Conservation (phyloP, 2,113 vertebrate species). For the Phodopus roborovskii region DNA sequence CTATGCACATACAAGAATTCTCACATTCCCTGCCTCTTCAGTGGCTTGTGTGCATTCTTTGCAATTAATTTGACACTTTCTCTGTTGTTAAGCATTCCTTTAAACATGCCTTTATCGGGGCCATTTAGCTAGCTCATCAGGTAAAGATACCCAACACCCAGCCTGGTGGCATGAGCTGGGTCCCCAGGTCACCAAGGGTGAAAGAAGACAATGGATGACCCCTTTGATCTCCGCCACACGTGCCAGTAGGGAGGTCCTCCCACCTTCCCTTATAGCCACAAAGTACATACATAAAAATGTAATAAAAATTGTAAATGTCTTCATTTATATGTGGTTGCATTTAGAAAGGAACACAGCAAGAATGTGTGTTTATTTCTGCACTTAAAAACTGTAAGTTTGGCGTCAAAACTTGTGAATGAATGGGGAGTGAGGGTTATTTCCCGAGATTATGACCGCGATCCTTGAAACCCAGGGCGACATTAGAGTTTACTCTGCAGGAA, state of each 20-base stretch:
- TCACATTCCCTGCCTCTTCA: neutral
- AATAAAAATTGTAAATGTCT: neutral
- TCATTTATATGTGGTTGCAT: neutral
- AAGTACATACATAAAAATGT: neutral
- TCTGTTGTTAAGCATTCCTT: neutral
- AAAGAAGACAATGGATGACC: neutral
- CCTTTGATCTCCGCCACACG: neutral
- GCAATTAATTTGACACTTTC: neutral
- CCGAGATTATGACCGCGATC: neutral
- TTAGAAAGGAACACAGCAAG: neutral
- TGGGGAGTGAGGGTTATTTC: neutral
- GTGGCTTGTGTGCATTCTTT: neutral
- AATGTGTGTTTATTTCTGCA: neutral
- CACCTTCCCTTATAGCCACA: neutral
- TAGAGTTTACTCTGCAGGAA: neutral
- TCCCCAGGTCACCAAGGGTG: neutral
- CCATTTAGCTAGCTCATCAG: no score
- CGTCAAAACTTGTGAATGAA: neutral
- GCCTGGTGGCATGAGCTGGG: neutral
- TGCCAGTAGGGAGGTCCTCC: neutral
- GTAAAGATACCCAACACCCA: neutral
- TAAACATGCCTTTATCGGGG: neutral
- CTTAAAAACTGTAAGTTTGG: slow-evolving; percentile 7
- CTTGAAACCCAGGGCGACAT: neutral
- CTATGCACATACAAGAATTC: neutral